Conservation (phyloP, 2,888 invertebrate genomes). For the Labia minor region DNA sequence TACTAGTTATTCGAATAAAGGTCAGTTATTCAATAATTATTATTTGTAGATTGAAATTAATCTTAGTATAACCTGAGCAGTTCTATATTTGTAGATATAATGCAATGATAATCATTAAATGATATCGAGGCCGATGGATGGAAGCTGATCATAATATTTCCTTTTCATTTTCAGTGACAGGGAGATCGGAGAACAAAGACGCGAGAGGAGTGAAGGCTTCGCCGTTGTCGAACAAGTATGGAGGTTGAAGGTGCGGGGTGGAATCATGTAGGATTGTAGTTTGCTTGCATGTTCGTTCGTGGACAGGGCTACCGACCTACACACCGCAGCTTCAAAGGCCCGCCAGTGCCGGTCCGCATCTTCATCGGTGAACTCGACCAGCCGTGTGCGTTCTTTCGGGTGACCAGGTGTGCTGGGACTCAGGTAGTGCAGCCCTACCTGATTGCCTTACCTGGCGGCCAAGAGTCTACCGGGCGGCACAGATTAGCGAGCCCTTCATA, state of each 20-base stretch:
- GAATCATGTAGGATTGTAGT: background rate
- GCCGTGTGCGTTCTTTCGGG: background rate
- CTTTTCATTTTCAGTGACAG: no score
- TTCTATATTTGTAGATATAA: no score
- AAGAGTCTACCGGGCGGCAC: background rate
- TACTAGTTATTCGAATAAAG: no score
- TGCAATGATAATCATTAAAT: no score
- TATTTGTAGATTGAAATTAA: no score
- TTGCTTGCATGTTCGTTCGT: background rate
- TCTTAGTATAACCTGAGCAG: no score
- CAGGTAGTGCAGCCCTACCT: conserved; percentile 1
- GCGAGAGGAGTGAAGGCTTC: no score
- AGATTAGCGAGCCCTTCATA: background rate
- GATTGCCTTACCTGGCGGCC: background rate
- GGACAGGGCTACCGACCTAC: background rate
- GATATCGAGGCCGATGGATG: no score
- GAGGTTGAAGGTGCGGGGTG: background rate
- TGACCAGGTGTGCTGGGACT: background rate
- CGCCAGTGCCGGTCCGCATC: background rate
- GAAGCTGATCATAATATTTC: no score
- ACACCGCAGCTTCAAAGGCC: background rate
- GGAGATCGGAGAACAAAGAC: no score
- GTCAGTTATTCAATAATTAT: no score
- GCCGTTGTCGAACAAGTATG: background rate
- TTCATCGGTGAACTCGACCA: background rate